Evolutionary conservation across 2,888 invertebrate genomes (phyloP), one percentile per base, ranked within the genome.

Genomic region (Cerastis rubricosa): DNA sequence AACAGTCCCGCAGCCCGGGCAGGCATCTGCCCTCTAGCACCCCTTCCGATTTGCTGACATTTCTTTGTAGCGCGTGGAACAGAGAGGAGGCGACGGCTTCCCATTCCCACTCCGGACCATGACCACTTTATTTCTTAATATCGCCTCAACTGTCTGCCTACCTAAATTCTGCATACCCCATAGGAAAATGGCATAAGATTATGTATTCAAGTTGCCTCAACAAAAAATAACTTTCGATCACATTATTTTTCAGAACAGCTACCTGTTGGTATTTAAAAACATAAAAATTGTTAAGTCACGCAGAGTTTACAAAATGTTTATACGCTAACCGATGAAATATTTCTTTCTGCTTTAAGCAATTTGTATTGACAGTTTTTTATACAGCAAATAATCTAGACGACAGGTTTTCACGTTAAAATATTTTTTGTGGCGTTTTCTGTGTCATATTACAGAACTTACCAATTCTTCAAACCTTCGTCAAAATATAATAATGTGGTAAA

Each of bases 401-500:
- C 35, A 70, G 59, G 7, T 72, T 69, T 69, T 67, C 7, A 43
- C n/a, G 43, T 40, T 19, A 17, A n/a, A 57, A 61, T 59, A 54
- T 43, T 43, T 40, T 47, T 47, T 47, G 51, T 66, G 8, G 22
- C 17, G n/a, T 61, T 59, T 54, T 47, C 25, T 82, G 57, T 65
- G 57, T 65, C n/a, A 69, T 59, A 61, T 59, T 54, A 66, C 17
- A 65, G 43, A 67, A 78, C 65, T 70, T 70, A 29, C 6, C 47
- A 54, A 66, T 61, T 35, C 29, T 61, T 49, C 3, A 61, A 54
- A 79, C 79, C 66, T 54, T 70, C 66, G 54, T 70, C 84, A 71
- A 82, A 54, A 29, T 59, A 25, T 1, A 29, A 25, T 19, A 69
- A 65, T 69, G 9, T 69, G 17, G 47, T 78, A 69, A 61, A 61